Base-by-base conservation (phyloP, 2,113 vertebrate genomes). In the Zosterops japonicus region DNA sequence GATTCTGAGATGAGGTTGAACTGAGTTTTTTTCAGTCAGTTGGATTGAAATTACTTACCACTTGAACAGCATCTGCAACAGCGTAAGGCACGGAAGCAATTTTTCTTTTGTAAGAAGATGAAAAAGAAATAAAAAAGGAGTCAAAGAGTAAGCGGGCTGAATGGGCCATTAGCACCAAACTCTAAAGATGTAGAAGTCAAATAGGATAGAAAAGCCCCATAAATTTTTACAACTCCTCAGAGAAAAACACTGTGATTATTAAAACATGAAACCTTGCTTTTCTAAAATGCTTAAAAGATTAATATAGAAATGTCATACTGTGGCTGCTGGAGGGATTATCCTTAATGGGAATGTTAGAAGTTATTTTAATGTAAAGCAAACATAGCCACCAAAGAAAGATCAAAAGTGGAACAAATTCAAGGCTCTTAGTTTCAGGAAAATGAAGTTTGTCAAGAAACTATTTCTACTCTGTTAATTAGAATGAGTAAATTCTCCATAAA, bases 191-290 rank as follows among this genome's bases (percentile, higher is more conserved):
- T 80, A 83, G 95, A 95, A 97, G 95, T 97, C 96, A 97, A 97
- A 97, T 94, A 94, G 97, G 94, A 97, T 95, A 97, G 96, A 97
- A 95, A 96, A 85, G 89, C 92, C 77, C 93, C 95, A 97, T 97
- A 96, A 97, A 97, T 97, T 97, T 97, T 97, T 97, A 97, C 95
- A 96, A 76, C 95, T 96, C 96, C 95, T 93, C 4, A 2, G 96
- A 95, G 96, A 81, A 90, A 97, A 96, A 95, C 93, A 94, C 90
- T 84, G 72, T 93, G 96, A 97, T 97, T 96, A 97, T 97, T 97
- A 96, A 97, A 97, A 97, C 95, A 97, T 93, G 96, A 97, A 96
- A 97, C 91, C 92, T 94, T 93, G 87, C 93, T 95, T 97, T 97
- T 92, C 92, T 88, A 84, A 97, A 97, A 97, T 95, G 88, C 95